Conservation (phyloP, 2,113 vertebrate genomes). For the Labrus mixtus region DNA sequence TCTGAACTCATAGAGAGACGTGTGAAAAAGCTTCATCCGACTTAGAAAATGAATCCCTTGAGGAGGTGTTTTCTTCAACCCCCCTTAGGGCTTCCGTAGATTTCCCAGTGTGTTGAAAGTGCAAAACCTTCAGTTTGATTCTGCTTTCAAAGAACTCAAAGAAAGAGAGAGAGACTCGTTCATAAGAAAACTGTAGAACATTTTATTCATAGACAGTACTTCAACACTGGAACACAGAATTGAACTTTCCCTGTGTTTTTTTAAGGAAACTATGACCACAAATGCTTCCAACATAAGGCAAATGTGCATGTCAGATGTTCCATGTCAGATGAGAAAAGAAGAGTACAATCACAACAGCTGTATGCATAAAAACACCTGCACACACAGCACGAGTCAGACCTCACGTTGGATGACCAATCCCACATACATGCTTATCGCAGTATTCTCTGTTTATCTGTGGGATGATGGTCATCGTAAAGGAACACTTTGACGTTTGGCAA, state of each 20-base stretch:
- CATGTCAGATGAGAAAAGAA: constrained; percentile 53
- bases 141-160: background rate
- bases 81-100: too few relatives aligned
- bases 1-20: too few relatives aligned
- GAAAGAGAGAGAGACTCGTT: background rate
- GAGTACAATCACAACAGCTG: constrained; percentile 70
- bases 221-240: constrained; percentile 67
- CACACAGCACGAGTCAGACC: constrained; percentile 59
- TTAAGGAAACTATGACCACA: constrained; percentile 69
- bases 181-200: constrained; percentile 72
- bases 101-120: too few relatives aligned
- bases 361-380: constrained; percentile 61
- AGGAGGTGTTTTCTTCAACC: background rate
- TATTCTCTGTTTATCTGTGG: constrained; percentile 34
- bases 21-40: too few relatives aligned
- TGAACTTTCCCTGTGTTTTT: constrained; percentile 65
- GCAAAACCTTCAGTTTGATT: too few relatives aligned
- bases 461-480: constrained; percentile 37
- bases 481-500: constrained; percentile 38
- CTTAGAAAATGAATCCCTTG: too few relatives aligned
- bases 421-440: constrained; percentile 5
- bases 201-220: constrained; percentile 75
- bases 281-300: constrained; percentile 77
- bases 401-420: constrained; percentile 50
- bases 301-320: constrained; percentile 58